These are phyloP conservation scores for Dipodomys spectabilis DNA, from an alignment of 2,113 vertebrate species.

Conservation along the genomic window DNA sequence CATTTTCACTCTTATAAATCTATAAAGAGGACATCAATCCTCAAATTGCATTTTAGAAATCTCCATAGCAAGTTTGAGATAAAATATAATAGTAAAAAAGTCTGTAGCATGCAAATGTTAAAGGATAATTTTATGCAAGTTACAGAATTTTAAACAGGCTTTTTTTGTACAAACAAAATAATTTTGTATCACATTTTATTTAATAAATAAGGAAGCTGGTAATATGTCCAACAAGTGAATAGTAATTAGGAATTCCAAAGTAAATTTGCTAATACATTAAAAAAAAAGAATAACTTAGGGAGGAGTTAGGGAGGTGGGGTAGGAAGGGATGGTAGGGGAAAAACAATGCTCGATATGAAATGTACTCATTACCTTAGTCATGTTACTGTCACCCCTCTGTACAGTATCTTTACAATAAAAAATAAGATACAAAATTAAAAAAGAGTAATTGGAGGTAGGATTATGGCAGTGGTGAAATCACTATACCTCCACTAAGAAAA, in stretches of 20 bases:
- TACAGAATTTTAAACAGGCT: neutral
- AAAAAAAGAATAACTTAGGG: neutral
- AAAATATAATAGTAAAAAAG: slow-evolving; percentile 14
- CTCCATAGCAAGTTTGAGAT: slow-evolving; percentile 17
- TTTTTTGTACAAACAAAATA: slow-evolving; percentile 22
- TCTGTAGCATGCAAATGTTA: neutral
- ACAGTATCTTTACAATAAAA: too few relatives aligned
- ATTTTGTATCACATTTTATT: neutral
- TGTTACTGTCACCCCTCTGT: too few relatives aligned
- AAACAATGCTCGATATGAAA: too few relatives aligned
- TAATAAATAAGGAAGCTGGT: neutral
- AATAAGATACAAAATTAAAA: too few relatives aligned
- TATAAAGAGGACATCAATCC: neutral
- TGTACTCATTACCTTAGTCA: too few relatives aligned
- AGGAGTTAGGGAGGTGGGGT: too few relatives aligned
- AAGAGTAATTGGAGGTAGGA: neutral
- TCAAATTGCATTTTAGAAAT: neutral
- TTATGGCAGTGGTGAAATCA: neutral
- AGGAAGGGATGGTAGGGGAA: too few relatives aligned
- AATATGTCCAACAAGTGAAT: neutral
- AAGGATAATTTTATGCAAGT: slow-evolving; percentile 17
- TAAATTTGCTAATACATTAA: neutral
- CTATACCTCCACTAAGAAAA: neutral
- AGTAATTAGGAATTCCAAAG: neutral
- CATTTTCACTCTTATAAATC: neutral